Base-by-base conservation (phyloP, 1,140 invertebrate species). In the Brachionus manjavacas region DNA sequence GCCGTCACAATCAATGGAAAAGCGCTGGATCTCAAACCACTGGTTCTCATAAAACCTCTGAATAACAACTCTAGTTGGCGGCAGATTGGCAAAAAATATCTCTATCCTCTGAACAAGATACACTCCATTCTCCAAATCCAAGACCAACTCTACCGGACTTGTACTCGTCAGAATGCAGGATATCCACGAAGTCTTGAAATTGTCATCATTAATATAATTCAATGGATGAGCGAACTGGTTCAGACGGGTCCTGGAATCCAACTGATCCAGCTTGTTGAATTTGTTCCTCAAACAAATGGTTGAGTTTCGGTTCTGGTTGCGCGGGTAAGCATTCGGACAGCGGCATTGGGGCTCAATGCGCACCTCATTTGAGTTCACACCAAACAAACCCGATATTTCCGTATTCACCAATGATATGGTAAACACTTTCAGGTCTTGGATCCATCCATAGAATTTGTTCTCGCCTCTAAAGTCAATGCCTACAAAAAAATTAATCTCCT, bases 91-190 rank as follows among this genome's bases (percentile, higher is more conserved):
- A 81, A 81, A 81, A 68, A 64, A 81, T 6, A 81, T 39, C 31
- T 81, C 79, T 64, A 81, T 64, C 60, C 79, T 25, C n/a, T 81
- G 49, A 11, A 81, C 20, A 12, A 81, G 23, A 35, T 81, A 81
- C 7, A 81, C 39, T 14, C 79, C 79, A 25, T 81, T 81, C 43
- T 64, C 79, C n/a, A 81, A 25, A 25, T 81, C 52, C 14, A 81
- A 8, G 11, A 64, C 31, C 20, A 81, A 4, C 31, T 81, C 79
- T 23, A 81, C 66, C 8, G 79, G 79, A 60, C 31, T 60, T 9
- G 31, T 68, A 7, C 55, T 81, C 20, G 79, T 81, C 41, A 81
- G 6, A 23, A 64, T 41, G 31, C 79, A 81, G 4, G 79, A 81
- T 11, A 81, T 81, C 79, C 79, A 81, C 9, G 35, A 43, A 16